Base-by-base conservation (phyloP, 2,888 invertebrate genomes). In the Melangyna quadrimaculata region DNA sequence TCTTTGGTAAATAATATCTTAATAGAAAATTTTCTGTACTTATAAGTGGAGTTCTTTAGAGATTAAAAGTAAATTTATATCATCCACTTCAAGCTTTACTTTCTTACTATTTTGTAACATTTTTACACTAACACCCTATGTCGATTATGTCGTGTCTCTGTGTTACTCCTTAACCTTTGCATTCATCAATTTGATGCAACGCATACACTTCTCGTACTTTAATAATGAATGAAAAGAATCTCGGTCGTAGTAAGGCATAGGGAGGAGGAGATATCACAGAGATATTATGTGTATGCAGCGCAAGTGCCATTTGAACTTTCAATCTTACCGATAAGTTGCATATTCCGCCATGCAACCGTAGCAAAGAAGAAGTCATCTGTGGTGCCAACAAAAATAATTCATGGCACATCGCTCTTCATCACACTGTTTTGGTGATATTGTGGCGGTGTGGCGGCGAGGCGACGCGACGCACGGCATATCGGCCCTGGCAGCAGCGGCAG, bases 301-400 rank as follows among this genome's bases (percentile, higher is more conserved):
- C 78, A 83, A 84, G 74, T 83, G 83, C 78, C 78, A 74, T 84
- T 84, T 84, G 84, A 84, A 84, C 84, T 79, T 61, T 84, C 24
- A 53, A 63, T 65, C 55, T 55, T 71, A 37, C 65, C 70, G 63
- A 74, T 69, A 70, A 73, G 51, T 35, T 19, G 37, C 35, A 57
- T 55, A 57, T 67, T 45, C n/a, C 32, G 55, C 22, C 27, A 32
- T 32, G 59, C 17, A 55, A 22, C 37, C 37, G 10, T 57, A 67
- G 59, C 63, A 55, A n/a, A 63, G 55, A 55, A 59, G 71, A 40
- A 79, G 59, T 53, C 55, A 59, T 70, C 45, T 40, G 27, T 53
- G 74, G 71, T 84, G 84, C 79, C 71, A 75, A 75, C 79, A 75
- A 84, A 67, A 84, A 84, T 84, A 84, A 84, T 84, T 84, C 84